Base-by-base conservation (phyloP, 2,888 invertebrate genomes). In the Tuta absoluta region DNA sequence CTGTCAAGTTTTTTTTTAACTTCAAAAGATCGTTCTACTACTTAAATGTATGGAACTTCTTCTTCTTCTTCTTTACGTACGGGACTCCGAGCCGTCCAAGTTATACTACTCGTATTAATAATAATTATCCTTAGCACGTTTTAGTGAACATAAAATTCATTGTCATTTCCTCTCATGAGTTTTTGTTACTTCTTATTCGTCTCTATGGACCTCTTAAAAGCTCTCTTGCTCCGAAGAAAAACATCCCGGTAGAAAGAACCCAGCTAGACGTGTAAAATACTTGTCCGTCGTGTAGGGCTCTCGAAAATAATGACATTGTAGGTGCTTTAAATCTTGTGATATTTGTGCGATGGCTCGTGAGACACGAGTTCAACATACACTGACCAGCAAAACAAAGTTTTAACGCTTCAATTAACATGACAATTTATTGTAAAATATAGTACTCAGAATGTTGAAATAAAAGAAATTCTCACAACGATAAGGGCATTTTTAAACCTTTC, bases 111-210 rank as follows among this genome's bases (percentile, higher is more conserved):
- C n/a, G n/a, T n/a, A n/a, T n/a, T n/a, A n/a, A n/a, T n/a, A 65
- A 67, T 68, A 65, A 64, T 57, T 68, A 67, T 68, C 64, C 62
- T 64, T 56, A 61, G 45, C 64, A 64, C 63, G 66, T 67, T 66
- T 66, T 65, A 61, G 63, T 63, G 66, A 67, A 67, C 65, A 68
- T 67, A 66, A 64, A 66, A 68, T 66, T 63, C 68, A 65, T 65
- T 65, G 66, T 68, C 66, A 65, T 68, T 66, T 69, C 61, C 60
- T 69, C 63, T 67, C 62, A 66, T 66, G 65, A 66, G 68, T 70
- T 71, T 69, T 71, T 72, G 68, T 69, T 69, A 67, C 71, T 67
- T 59, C 69, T 72, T 68, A 67, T 67, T 71, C 69, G 70, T 67
- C 66, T 69, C 68, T 65, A 71, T 69, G 68, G 69, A 63, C 66